Percentiles rank a stretch among this genome's conserved stretches.
These are phyloP conservation scores for Mactromeris polynyma DNA, from an alignment of 2,888 invertebrate genomes.

Conservation along the genomic window DNA sequence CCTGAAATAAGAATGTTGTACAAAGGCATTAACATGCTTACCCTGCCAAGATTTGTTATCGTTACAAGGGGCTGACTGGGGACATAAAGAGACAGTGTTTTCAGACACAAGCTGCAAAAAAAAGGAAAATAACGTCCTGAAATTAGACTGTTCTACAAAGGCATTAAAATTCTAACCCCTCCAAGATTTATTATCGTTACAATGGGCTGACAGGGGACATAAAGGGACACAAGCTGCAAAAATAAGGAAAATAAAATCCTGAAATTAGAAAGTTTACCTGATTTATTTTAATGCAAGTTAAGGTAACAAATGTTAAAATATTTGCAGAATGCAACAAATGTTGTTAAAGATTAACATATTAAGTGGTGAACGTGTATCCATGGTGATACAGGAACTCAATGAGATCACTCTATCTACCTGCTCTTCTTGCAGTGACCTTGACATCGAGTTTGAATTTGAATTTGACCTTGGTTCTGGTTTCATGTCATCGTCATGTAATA, in stretches of 20 bases:
- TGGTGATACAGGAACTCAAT: not conserved
- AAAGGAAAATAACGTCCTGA: too few relatives aligned
- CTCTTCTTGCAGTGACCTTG: not conserved
- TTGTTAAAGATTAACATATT: not conserved
- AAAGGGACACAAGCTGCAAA: too few relatives aligned
- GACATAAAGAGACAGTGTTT: not conserved
- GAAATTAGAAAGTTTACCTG: too few relatives aligned
- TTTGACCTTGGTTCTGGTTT: slow-evolving; percentile 18
- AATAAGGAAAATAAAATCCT: too few relatives aligned
- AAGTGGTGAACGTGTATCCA: not conserved
- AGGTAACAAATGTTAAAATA: too few relatives aligned
- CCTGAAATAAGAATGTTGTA: slow-evolving; percentile 15
- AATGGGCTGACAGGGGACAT: too few relatives aligned
- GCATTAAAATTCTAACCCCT: too few relatives aligned
- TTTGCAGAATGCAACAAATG: not conserved
- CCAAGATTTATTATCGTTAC: too few relatives aligned
- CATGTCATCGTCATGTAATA: slow-evolving; percentile 37
- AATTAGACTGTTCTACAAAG: too few relatives aligned
- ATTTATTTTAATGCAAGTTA: too few relatives aligned
- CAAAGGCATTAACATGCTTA: not conserved
- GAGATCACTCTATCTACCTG: slow-evolving; percentile 9
- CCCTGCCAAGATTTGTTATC: not conserved
- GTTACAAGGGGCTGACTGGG: not conserved
- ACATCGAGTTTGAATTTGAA: not conserved
- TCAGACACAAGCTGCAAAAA: slow-evolving; percentile 1